Evolutionary conservation across 2,888 invertebrate genomes (phyloP).

Genomic region (Halictus quadricinctus): DNA sequence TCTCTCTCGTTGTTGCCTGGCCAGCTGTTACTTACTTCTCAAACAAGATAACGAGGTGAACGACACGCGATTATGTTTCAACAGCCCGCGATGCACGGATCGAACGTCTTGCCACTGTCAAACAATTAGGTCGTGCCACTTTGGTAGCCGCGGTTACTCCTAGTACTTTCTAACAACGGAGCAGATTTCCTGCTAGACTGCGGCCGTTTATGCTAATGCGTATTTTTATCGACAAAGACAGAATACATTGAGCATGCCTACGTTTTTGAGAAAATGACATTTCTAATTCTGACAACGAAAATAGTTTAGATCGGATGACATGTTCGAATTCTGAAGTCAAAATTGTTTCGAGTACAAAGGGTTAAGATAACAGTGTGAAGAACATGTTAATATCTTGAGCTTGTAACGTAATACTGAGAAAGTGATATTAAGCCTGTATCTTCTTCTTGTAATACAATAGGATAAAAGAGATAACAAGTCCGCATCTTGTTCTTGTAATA

Average conservation of each 20-base stretch:
- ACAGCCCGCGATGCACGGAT: not conserved
- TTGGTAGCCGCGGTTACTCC: not conserved
- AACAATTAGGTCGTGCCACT: not conserved
- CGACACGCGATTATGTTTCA: not conserved
- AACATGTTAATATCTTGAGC: too few species aligned
- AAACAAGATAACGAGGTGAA: slow-evolving; percentile 1
- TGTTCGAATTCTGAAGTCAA: too few species aligned
- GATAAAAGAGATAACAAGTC: too few species aligned
- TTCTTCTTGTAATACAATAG: too few species aligned
- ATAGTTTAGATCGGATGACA: too few species aligned
- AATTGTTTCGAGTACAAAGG: too few species aligned
- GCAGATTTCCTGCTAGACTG: not conserved
- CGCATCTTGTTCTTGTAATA: too few species aligned
- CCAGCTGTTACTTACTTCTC: slow-evolving; percentile 47
- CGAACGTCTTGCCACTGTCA: slow-evolving; percentile 20
- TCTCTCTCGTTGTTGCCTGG: slow-evolving; percentile 47
- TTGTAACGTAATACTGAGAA: too few species aligned
- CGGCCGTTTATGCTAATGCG: not conserved
- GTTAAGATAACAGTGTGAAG: too few species aligned
- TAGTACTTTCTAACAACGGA: not conserved
- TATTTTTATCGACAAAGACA: not conserved
- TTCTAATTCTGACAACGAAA: too few species aligned
- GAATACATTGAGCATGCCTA: too few species aligned
- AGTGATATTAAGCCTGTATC: too few species aligned
- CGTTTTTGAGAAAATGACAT: not conserved